Evolutionary conservation across 2,888 invertebrate genomes (phyloP).

Genomic region (Onthophagus sagittarius): DNA sequence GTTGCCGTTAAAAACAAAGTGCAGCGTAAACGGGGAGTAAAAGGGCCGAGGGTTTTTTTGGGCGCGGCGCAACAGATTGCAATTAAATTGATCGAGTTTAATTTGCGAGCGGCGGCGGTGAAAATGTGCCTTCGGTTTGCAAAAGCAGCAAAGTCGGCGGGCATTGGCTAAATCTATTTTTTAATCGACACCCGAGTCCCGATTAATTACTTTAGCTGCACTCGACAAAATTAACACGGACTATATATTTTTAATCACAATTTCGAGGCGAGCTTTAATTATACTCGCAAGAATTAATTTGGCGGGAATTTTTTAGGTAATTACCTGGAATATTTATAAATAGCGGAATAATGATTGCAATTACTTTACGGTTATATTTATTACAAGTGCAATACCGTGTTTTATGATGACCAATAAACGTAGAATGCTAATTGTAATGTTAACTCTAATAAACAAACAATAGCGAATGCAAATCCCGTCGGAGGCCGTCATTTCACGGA

Average conservation of each 20-base stretch:
- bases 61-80: neutral
- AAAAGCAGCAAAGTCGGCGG: neutral
- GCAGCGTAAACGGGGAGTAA: neutral
- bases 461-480: slow-evolving; percentile 26
- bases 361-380: neutral
- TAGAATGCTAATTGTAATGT: neutral
- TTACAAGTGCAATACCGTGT: neutral
- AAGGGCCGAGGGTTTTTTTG: neutral
- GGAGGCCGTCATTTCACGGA: slow-evolving; percentile 32
- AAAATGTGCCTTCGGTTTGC: neutral
- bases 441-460: slow-evolving; percentile 25
- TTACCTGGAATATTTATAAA: too few relatives aligned
- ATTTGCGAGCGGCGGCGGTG: neutral
- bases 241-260: slow-evolving; percentile 25
- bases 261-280: neutral
- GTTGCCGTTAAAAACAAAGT: neutral
- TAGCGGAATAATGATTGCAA: neutral
- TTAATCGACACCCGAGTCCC: slow-evolving; percentile 22
- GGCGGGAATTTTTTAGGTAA: too few relatives aligned
- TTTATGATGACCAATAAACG: neutral
- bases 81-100: neutral
- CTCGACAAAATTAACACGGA: slow-evolving; percentile 29
- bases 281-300: neutral
- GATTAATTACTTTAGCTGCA: slow-evolving; percentile 29
- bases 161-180: slow-evolving; percentile 25